Evolutionary conservation across 2,113 vertebrate species (phyloP).

Genomic region (Tor tambroides): DNA sequence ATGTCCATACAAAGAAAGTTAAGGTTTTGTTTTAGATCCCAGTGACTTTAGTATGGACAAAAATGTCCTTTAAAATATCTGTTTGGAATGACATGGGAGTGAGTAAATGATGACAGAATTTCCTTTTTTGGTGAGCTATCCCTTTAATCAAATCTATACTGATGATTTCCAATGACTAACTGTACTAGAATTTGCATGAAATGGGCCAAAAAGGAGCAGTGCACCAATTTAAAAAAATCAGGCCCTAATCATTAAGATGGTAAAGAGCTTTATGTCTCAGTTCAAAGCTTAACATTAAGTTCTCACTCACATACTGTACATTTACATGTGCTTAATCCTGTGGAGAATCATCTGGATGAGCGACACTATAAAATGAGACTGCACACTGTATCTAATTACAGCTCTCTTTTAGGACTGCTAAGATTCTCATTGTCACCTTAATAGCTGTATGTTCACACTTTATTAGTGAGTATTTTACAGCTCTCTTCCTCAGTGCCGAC

Average conservation of each 20-base stretch:
- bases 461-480: slow-evolving; percentile 64
- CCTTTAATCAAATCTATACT: neutral
- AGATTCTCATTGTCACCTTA: slow-evolving; percentile 65
- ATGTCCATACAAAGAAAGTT: neutral
- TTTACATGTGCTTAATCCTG: slow-evolving; percentile 52
- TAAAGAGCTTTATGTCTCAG: neutral
- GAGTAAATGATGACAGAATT: neutral
- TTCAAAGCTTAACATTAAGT: slow-evolving; percentile 1
- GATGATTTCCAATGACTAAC: no score
- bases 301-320: slow-evolving; percentile 35
- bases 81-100: neutral
- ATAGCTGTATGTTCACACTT: slow-evolving; percentile 62
- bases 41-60: neutral
- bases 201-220: neutral
- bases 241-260: neutral
- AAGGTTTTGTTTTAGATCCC: no score
- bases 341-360: slow-evolving; percentile 49
- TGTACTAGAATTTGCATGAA: neutral
- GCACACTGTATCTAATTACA: slow-evolving; percentile 57
- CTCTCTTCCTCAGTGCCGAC: slow-evolving; percentile 48
- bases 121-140: neutral
- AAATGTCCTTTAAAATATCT: neutral
- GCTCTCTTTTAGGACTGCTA: slow-evolving; percentile 61
- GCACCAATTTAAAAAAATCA: neutral
- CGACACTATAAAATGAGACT: slow-evolving; percentile 47